Evolutionary conservation across 2,113 vertebrate species (phyloP), one percentile per base, ranked within the genome.

Genomic region (Hepsetus odoe): DNA sequence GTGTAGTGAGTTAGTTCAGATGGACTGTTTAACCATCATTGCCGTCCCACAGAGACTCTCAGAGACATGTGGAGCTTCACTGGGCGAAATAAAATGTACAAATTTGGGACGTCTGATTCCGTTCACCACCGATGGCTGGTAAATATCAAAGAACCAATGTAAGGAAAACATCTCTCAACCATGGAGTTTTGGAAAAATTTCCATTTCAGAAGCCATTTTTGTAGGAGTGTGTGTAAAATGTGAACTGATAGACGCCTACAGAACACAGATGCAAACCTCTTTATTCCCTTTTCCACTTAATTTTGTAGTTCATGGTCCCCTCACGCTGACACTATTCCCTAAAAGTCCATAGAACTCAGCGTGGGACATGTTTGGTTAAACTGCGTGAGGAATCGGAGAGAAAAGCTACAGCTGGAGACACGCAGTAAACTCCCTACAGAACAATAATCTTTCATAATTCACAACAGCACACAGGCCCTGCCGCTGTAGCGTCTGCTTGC

Each of bases 381-480:
- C 90, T 91, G 91, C 88, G 86, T 91, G 85, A 91, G 88, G 91
- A 92, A 92, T 91, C 87, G 84, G 84, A 85, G 85, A 86, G 89
- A 90, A 83, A 85, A 83, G 86, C 87, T 74, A 56, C 33, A 82
- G 80, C 83, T 26, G 33, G 68, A 89, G 73, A 89, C 84, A 85
- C 76, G 80, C 42, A 79, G 83, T 87, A 90, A 90, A 90, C 88
- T 90, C 90, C 90, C 90, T 82, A 79, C 83, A 86, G 90, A 90
- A 92, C 88, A 87, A 90, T 89, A 85, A 49, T 82, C 58, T 86
- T 93, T 84, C 88, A 93, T 93, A 91, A 93, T 92, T 93, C 86
- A 93, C 90, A 89, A 72, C 80, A 76, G 77, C 86, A 88, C 86
- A 80, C 38, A 82, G 87, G 88, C 86, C 87, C 83, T 62, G 75